Evolutionary conservation across 2,888 invertebrate genomes (phyloP).

Genomic region (Drosophila prostipennis): DNA sequence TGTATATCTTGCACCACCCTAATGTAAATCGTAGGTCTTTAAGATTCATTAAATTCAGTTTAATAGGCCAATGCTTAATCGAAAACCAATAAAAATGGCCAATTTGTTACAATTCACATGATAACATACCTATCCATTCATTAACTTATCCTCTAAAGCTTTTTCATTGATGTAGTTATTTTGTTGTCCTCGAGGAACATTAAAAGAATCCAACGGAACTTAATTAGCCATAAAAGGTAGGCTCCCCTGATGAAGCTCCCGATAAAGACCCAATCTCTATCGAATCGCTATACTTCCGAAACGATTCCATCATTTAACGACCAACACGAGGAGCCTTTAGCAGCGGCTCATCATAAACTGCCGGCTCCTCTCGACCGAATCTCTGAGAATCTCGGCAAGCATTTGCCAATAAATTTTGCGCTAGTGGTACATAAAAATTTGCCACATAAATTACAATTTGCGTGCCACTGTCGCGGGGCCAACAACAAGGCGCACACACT

Average conservation of each 20-base stretch:
- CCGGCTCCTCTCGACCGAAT: slow-evolving; percentile 31
- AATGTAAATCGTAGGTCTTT: no score
- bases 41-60: neutral
- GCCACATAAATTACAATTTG: slow-evolving; percentile 81
- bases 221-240: neutral
- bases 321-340: slow-evolving; percentile 18
- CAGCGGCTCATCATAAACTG: slow-evolving; percentile 25
- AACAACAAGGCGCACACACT: slow-evolving; percentile 52
- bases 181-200: neutral
- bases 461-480: slow-evolving; percentile 61
- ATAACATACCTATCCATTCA: neutral
- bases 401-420: slow-evolving; percentile 65
- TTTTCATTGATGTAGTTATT: neutral
- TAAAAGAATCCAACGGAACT: neutral
- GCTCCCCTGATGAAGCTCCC: slow-evolving; percentile 5
- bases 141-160: neutral
- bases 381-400: slow-evolving; percentile 24
- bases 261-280: slow-evolving; percentile 10
- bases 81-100: no score
- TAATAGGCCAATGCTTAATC: no score
- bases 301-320: slow-evolving; percentile 13
- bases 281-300: slow-evolving; percentile 14
- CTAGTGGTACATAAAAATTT: slow-evolving; percentile 74
- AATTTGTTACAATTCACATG: neutral
- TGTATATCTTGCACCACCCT: no score